phyloP scores from a whole-genome alignment of 1,140 invertebrate genomes.

The Drosophila ohnishii region DNA sequence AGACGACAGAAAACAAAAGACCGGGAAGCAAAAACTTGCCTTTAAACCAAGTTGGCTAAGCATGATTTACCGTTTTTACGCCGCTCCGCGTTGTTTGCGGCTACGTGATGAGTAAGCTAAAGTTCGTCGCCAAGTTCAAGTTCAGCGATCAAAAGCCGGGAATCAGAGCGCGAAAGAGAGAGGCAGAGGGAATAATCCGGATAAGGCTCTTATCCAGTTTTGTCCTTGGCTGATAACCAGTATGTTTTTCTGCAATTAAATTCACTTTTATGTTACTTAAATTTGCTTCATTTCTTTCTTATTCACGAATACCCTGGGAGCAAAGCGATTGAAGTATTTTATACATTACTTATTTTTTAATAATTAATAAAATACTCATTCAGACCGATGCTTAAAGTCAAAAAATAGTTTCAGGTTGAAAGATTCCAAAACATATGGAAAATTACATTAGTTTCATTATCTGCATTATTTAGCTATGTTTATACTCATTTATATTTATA shows the following conservation, averaged over 20 bases:
- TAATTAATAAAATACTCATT: too few relatives aligned
- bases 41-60: conserved; percentile 30
- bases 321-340: too few relatives aligned
- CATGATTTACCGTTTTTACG: conserved; percentile 50
- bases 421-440: too few relatives aligned
- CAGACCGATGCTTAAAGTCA: background rate
- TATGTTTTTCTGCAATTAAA: conserved; percentile 35
- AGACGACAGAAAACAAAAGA: conserved; percentile 43
- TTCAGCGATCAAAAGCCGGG: conserved; percentile 18
- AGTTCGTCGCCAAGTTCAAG: conserved; percentile 46
- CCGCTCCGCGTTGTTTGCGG: background rate
- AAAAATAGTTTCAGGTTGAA: background rate
- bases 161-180: background rate
- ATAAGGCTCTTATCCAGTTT: conserved; percentile 15
- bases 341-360: too few relatives aligned
- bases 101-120: conserved; percentile 43
- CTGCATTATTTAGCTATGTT: too few relatives aligned
- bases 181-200: background rate
- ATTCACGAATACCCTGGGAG: background rate
- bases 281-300: conserved; percentile 8
- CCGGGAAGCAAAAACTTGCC: conserved; percentile 33
- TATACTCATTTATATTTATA: too few relatives aligned
- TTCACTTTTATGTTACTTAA: conserved; percentile 24
- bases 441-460: too few relatives aligned
- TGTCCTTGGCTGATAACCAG: conserved; percentile 42